Evolutionary conservation across 2,113 vertebrate genomes (phyloP), one percentile per base, ranked within the genome.

Genomic region (Passer montanus): DNA sequence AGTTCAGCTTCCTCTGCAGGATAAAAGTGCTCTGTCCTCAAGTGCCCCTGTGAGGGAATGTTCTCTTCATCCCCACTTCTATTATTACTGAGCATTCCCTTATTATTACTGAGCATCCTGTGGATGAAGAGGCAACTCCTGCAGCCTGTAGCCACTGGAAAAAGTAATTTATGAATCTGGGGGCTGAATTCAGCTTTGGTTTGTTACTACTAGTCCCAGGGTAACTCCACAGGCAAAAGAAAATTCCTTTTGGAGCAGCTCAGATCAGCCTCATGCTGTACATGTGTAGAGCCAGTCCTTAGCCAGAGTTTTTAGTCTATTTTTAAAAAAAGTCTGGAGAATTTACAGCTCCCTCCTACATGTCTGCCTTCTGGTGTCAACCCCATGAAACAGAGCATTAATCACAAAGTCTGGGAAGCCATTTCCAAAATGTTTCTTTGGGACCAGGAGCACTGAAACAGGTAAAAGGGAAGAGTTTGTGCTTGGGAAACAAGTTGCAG

Each of bases 281-380:
- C 33, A 3, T 90, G 52, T 81, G 80, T 55, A 55, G 37, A 95
- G 56, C 49, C 86, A 56, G 80, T 84, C 76, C 56, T 94, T 64
- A 90, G 13, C 58, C 85, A 91, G 84, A 60, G 49, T 90, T 95
- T 92, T 82, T 68, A 10, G 87, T 91, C 87, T 95, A 70, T 95
- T 93, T 89, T n/a, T 37, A 26, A 74, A 74, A 89, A 81, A 93
- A 91, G 23, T 39, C 91, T 95, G 88, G 86, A 91, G 93, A 89
- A 82, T 94, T 87, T 89, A 75, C 89, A 92, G 80, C 93, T 94
- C 88, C 68, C 89, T 95, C 91, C 93, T 77, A 89, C 86, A 20
- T 41, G 80, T 88, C 91, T 97, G 94, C 87, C 80, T 93, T 60
- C 44, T 88, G 87, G 80, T 91, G 66, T 93, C 96, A 94, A 68